A percentile compares a stretch with the other conserved stretches of the same genome.
These are phyloP conservation scores for Callosobruchus maculatus DNA, from an alignment of 2,888 invertebrate species.

Conservation along the genomic window DNA sequence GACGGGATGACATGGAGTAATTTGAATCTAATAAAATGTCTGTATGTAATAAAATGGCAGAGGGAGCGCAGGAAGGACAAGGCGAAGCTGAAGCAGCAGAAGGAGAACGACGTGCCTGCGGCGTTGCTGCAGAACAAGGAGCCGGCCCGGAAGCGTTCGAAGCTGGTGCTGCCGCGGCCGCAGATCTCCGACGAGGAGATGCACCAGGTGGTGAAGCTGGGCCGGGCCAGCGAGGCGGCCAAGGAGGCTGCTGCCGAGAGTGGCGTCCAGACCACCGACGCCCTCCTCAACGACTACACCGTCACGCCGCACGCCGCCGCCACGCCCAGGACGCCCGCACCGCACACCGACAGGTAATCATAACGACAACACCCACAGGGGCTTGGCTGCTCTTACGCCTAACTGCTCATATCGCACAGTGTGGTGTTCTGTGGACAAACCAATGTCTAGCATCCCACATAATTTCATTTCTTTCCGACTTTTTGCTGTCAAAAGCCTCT, in stretches of 20 bases:
- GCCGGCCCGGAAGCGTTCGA: conserved; percentile 88
- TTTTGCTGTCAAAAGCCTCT: no score
- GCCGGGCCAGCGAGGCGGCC: conserved; percentile 85
- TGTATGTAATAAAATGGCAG: conserved; percentile 46
- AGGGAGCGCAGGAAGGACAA: conserved; percentile 93
- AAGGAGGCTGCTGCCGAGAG: conserved; percentile 81
- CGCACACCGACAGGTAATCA: conserved; percentile 63
- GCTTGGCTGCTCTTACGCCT: no score
- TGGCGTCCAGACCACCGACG: conserved; percentile 75
- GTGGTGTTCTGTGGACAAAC: no score
- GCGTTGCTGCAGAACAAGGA: conserved; percentile 85
- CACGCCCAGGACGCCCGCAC: conserved; percentile 84
- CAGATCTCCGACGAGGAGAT: conserved; percentile 93
- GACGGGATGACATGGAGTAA: no score
- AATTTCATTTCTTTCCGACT: no score
- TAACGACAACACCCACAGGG: no score
- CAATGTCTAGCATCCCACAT: no score
- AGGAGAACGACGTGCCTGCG: conserved; percentile 92
- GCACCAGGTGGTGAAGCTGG: conserved; percentile 89
- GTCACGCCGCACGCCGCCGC: conserved; percentile 66
- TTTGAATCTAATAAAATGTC: no score
- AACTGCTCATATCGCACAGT: no score
- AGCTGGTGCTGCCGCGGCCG: conserved; percentile 92
- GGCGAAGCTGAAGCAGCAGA: conserved; percentile 89
- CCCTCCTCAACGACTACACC: conserved; percentile 87